Evolutionary conservation across 2,797 vertebrate species (phyloP), one percentile per base, ranked within the genome.

Genomic region (Sebastiscus albofasciatus): DNA sequence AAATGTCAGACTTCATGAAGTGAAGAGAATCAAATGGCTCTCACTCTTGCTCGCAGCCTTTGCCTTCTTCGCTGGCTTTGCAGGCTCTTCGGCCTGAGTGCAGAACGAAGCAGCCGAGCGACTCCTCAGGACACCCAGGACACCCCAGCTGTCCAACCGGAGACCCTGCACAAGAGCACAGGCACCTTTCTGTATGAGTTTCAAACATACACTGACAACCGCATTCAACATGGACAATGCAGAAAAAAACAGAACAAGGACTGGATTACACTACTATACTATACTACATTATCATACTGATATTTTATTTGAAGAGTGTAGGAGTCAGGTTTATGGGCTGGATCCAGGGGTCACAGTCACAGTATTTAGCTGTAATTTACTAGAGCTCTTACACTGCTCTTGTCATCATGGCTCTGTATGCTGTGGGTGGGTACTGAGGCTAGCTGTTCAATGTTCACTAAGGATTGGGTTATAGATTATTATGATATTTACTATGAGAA

Each of bases 21-120:
- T 65, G 24, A 59, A 66, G 10, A 62, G 31, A 79, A 33, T 64
- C 2, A 5, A 54, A 80, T n/a, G 20, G 33, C 7, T 90, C 90
- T 93, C 92, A 94, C 93, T 91, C 87, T 94, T 93, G 81, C 81
- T 86, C 12, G 90, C 36, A 75, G 88, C 74, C 81, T 90, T 89
- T 0, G 72, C 62, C 80, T 92, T 92, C 18, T 89, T 91, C 3
- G 65, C 22, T 5, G 90, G 59, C 79, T 90, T 92, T 2, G 71
- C 66, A 0, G 91, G 92, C 26, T 87, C 89, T 22, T 77, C 78
- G 13, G 82, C 64, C 81, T 90, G 82, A 56, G 92, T 94, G 85
- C 94, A 94, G 69, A 95, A 76, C 1, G 71, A 64, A 9, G 88
- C 87, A 16, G 85, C 80, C 0, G 87, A 27, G 16, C 60, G 68